phyloP scores from a whole-genome alignment of 2,888 invertebrate species.

The Lasioglossum morio region DNA sequence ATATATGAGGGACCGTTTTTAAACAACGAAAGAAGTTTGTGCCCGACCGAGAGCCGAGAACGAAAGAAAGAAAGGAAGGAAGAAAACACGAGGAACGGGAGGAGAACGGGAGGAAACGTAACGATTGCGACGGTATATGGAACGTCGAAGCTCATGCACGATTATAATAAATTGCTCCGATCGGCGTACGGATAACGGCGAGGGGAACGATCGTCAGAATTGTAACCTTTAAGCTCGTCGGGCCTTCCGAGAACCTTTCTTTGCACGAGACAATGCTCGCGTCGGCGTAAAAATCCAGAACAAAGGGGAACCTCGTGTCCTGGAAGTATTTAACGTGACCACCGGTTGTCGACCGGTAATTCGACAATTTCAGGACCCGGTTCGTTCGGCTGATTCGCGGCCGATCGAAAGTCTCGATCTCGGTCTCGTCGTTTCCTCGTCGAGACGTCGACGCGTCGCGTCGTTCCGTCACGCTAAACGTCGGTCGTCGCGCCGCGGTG shows the following conservation, averaged over 20 bases:
- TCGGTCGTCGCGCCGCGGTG: conserved; percentile 36
- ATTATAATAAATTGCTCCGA: conserved; percentile 74
- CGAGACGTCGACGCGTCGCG: neutral
- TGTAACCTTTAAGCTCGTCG: conserved; percentile 66
- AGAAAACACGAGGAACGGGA: conserved; percentile 8
- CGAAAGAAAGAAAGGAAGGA: conserved; percentile 10
- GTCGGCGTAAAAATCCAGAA: conserved; percentile 63
- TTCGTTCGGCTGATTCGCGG: neutral
- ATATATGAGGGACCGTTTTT: conserved; percentile 51
- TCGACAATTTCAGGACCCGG: conserved; percentile 31
- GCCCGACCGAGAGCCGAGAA: conserved; percentile 9
- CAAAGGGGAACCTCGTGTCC: conserved; percentile 62
- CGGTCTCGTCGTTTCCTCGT: neutral
- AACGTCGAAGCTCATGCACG: conserved; percentile 67
- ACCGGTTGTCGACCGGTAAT: conserved; percentile 20
- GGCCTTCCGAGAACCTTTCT: conserved; percentile 62
- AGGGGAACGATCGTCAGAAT: conserved; percentile 65
- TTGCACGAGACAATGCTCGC: conserved; percentile 62
- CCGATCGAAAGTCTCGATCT: conserved; percentile 1
- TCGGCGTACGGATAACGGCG: conserved; percentile 63
- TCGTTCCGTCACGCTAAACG: conserved; percentile 49
- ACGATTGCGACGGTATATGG: conserved; percentile 57
- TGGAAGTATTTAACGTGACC: conserved; percentile 43
- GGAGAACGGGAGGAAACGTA: conserved; percentile 35
- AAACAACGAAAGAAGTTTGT: conserved; percentile 29